Conservation (phyloP, 2,797 vertebrate genomes). For the Amblyraja radiata region DNA sequence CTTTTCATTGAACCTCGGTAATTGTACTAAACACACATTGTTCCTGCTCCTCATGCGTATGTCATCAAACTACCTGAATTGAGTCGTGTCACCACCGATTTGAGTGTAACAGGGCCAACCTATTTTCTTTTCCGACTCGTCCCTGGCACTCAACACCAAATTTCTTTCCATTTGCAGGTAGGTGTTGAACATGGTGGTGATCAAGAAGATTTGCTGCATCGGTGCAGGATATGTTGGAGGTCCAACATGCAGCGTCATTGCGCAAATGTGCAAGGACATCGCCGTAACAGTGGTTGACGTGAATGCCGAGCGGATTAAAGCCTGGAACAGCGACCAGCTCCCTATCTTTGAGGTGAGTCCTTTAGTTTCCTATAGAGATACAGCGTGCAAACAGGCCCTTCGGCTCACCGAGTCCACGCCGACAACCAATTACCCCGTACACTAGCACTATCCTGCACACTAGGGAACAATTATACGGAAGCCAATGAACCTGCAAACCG, state of each 20-base stretch:
- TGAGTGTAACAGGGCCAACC: not conserved
- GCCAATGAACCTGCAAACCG: too few species aligned
- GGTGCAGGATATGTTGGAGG: conserved; percentile 44
- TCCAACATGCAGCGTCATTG: conserved; percentile 45
- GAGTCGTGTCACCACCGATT: too few species aligned
- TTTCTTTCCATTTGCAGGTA: not conserved
- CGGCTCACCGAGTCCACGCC: too few species aligned
- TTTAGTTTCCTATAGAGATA: not conserved
- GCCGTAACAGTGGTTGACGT: conserved; percentile 44
- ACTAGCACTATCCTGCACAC: too few species aligned
- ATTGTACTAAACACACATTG: too few species aligned
- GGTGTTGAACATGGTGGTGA: not conserved
- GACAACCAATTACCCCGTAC: too few species aligned
- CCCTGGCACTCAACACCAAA: not conserved
- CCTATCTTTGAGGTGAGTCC: conserved; percentile 45
- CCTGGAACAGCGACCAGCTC: conserved; percentile 45
- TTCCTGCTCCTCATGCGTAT: too few species aligned
- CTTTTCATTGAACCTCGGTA: too few species aligned
- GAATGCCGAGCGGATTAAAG: conserved; percentile 42
- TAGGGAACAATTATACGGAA: too few species aligned
- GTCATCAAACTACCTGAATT: too few species aligned
- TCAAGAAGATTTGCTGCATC: conserved; percentile 42
- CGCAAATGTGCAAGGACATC: conserved; percentile 46
- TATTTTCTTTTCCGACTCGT: not conserved
- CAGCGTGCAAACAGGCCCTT: too few species aligned